These are phyloP conservation scores for Sycophila texana DNA, from an alignment of 2,888 invertebrate species.

Conservation along the genomic window DNA sequence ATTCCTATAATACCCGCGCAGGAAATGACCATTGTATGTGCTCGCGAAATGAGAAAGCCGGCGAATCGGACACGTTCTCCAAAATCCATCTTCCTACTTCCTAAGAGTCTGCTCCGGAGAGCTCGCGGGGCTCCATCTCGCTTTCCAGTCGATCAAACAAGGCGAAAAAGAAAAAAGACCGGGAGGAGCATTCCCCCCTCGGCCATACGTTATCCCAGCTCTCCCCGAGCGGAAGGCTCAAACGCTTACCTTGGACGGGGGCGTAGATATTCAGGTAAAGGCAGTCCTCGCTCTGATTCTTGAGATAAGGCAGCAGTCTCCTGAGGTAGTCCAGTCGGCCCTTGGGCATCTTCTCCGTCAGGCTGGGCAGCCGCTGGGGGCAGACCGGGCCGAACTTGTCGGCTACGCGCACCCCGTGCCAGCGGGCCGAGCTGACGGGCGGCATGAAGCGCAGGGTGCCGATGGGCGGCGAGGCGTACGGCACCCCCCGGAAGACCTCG, in stretches of 20 bases:
- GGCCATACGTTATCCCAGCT: too few species aligned
- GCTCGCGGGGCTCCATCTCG: too few species aligned
- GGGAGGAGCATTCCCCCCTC: background rate
- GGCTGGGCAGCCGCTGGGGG: conserved; percentile 92
- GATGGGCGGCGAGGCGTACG: conserved; percentile 94
- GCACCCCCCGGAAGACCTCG: conserved; percentile 94
- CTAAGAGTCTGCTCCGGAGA: too few species aligned
- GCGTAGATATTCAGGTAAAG: conserved; percentile 97
- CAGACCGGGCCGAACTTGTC: conserved; percentile 94
- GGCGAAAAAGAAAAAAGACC: background rate
- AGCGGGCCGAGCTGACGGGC: conserved; percentile 93
- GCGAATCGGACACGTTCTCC: too few species aligned
- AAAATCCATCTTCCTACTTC: too few species aligned
- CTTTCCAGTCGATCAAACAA: conserved; percentile 28
- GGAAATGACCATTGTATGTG: too few species aligned
- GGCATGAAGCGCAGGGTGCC: conserved; percentile 96
- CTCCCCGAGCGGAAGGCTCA: background rate
- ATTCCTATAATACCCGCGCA: too few species aligned
- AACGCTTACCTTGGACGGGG: conserved; percentile 90
- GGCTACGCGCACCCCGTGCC: conserved; percentile 92
- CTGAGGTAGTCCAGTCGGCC: conserved; percentile 92
- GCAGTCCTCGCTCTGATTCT: conserved; percentile 97
- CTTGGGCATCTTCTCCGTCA: conserved; percentile 91
- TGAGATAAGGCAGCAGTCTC: conserved; percentile 89
- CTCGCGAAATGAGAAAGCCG: too few species aligned